phyloP scores from a whole-genome alignment of 2,888 invertebrate genomes.

The Drosophila seclusa region DNA sequence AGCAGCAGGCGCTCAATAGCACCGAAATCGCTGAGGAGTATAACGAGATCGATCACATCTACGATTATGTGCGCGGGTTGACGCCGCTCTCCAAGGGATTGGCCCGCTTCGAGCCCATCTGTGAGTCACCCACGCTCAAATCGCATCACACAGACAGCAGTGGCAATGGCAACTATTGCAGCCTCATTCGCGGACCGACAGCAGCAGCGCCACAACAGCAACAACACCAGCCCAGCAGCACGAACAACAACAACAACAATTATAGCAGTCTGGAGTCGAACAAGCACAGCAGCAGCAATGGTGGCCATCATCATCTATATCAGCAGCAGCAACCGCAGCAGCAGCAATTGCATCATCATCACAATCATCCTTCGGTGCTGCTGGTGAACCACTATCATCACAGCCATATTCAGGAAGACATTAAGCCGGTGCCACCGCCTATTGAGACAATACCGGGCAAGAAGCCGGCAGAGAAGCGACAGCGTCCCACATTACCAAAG shows the following conservation, averaged over 20 bases:
- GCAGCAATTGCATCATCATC: constrained; percentile 76
- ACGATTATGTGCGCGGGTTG: constrained; percentile 97
- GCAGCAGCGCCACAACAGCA: constrained; percentile 57
- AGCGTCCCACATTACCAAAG: constrained; percentile 90
- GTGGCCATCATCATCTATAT: constrained; percentile 69
- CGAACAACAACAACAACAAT: constrained; percentile 83
- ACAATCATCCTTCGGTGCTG: constrained; percentile 57
- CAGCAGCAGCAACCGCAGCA: constrained; percentile 78
- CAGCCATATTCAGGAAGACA: constrained; percentile 88
- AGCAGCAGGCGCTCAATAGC: constrained; percentile 82
- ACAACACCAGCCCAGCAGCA: constrained; percentile 70
- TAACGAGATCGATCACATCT: constrained; percentile 98
- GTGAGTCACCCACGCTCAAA: constrained; percentile 85
- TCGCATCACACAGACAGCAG: constrained; percentile 84
- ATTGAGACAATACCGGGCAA: constrained; percentile 96
- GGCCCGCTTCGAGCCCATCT: constrained; percentile 85
- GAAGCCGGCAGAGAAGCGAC: constrained; percentile 91
- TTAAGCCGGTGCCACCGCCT: constrained; percentile 94
- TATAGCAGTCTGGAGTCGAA: constrained; percentile 52
- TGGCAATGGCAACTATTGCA: constrained; percentile 85
- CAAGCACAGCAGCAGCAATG: constrained; percentile 58
- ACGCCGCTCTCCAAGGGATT: constrained; percentile 93
- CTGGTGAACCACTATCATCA: constrained; percentile 84
- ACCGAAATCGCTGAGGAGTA: constrained; percentile 92
- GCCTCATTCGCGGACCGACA: constrained; percentile 83